These are phyloP conservation scores for Cheilosia scutellata DNA, from an alignment of 2,888 invertebrate genomes.

Conservation along the genomic window DNA sequence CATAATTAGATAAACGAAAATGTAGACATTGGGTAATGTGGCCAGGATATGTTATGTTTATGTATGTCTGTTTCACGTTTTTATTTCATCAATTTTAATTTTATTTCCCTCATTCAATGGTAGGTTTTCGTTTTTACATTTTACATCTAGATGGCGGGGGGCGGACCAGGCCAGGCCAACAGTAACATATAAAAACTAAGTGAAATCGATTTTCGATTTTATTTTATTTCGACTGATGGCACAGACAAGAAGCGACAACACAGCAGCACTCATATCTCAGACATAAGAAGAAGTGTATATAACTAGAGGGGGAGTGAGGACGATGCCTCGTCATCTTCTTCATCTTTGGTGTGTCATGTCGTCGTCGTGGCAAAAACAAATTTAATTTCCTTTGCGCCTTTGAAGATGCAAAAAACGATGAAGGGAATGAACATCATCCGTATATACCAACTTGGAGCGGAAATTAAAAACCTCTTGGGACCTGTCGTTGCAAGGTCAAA, in stretches of 20 bases:
- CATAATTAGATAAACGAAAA: constrained; percentile 68
- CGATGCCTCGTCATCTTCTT: not conserved
- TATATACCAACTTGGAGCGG: constrained; percentile 52
- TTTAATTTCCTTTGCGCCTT: constrained; percentile 75
- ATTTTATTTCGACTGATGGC: constrained; percentile 46
- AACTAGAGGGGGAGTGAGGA: not conserved
- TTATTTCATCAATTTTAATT: constrained; percentile 64
- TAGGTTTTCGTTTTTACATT: constrained; percentile 10
- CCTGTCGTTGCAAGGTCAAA: constrained; percentile 67
- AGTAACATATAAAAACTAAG: constrained; percentile 65
- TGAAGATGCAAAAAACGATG: constrained; percentile 69
- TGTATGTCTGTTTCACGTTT: constrained; percentile 34
- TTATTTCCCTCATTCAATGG: constrained; percentile 49
- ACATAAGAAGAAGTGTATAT: not conserved
- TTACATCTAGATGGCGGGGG: no score
- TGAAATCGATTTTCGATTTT: constrained; percentile 75
- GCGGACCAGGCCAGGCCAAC: constrained; percentile 56
- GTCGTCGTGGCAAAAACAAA: constrained; percentile 64
- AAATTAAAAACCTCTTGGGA: constrained; percentile 66
- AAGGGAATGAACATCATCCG: constrained; percentile 16
- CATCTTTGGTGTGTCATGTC: constrained; percentile 61
- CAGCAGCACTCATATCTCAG: constrained; percentile 28
- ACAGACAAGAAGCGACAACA: constrained; percentile 11
- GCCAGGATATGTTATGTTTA: constrained; percentile 10
- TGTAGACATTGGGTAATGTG: constrained; percentile 57